These are phyloP conservation scores for Agrochola lychnidis DNA, from an alignment of 2,888 invertebrate genomes.

Conservation along the genomic window DNA sequence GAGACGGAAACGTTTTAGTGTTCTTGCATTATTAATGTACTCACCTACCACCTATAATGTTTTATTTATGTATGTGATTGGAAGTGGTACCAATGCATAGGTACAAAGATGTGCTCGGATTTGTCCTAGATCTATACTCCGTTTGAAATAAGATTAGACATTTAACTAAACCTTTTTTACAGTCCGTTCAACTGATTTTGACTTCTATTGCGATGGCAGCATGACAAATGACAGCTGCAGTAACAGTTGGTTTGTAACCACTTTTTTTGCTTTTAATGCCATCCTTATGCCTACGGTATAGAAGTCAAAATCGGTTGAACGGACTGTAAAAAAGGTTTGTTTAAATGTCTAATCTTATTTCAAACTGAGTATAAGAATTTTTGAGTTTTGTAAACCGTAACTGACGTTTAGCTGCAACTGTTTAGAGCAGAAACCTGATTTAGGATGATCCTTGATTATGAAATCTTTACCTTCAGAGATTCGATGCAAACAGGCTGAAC, in stretches of 20 bases:
- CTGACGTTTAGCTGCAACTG: background rate
- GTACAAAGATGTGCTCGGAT: slow-evolving; percentile 5
- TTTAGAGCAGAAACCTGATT: background rate
- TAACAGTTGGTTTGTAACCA: no score
- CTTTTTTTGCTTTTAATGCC: no score
- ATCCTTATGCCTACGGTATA: no score
- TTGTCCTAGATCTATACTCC: background rate
- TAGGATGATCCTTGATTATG: background rate
- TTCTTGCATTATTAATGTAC: slow-evolving; percentile 50
- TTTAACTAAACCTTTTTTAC: no score
- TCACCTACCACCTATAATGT: slow-evolving; percentile 13
- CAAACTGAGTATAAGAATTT: no score
- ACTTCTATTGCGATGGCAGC: no score
- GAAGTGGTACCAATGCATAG: slow-evolving; percentile 12
- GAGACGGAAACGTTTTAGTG: slow-evolving; percentile 47
- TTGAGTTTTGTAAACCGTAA: background rate
- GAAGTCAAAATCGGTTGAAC: no score
- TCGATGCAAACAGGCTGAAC: background rate
- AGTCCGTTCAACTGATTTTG: no score
- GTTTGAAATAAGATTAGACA: no score
- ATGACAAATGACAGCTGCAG: no score
- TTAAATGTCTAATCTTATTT: no score
- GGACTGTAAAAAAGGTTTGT: no score
- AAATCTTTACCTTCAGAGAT: background rate
- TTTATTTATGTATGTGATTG: slow-evolving; percentile 46